Evolutionary conservation across 2,888 invertebrate genomes (phyloP), one percentile per base, ranked within the genome.

Genomic region (Drosophila kuntzei): DNA sequence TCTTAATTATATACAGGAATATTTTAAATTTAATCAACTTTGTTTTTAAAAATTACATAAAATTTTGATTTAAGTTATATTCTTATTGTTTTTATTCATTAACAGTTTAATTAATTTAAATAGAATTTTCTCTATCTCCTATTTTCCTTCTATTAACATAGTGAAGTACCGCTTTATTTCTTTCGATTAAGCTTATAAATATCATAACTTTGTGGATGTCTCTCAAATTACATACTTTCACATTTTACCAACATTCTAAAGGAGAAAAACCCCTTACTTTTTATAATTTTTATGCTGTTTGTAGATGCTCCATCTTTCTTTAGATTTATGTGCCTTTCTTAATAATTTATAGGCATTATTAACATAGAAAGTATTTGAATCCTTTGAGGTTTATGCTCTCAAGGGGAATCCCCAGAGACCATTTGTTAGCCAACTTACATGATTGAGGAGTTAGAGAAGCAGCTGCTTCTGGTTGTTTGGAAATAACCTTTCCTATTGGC

Each of bases 261-360:
- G 8, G 22, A n/a, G n/a, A 7, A 22, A 6, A n/a, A n/a, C n/a
- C n/a, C n/a, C n/a, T n/a, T n/a, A 0, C 8, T 3, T 9, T 8
- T 36, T 32, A 3, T 49, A 1, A 37, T 25, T 16, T n/a, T 12
- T 36, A 7, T 49, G 8, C 9, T 12, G 27, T 18, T 49, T 34
- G 18, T 32, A 20, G 22, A 12, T 14, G 34, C n/a, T 9, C 22
- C 18, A 9, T 4, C 14, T 9, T 34, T 34, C 8, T 49, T 16
- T 12, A 12, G 29, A 41, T 39, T 39, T 29, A 39, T 53, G 14
- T 14, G 41, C 22, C 29, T 22, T 44, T 32, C 20, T 43, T 44
- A 22, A 14, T 44, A 22, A 44, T 55, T 55, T 32, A 55, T 55
- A 14, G 41, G 14, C 32, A 32, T 32, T 54, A 54, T 54, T 54